Base-by-base conservation (phyloP, 1,140 invertebrate species). In the Apis cerana region DNA sequence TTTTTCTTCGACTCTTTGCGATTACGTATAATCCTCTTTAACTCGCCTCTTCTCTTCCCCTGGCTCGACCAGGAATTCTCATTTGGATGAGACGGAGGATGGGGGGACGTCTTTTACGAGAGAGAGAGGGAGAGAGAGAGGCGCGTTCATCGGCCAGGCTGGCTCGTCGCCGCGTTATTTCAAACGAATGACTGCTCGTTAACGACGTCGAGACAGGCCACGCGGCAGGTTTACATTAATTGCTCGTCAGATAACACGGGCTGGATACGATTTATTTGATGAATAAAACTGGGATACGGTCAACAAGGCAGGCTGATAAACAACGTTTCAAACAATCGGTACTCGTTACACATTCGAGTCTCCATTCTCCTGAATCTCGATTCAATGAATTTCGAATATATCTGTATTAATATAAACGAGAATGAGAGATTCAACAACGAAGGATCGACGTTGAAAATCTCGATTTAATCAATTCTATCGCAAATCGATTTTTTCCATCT, bases 261-360 rank as follows among this genome's bases (percentile, higher is more conserved):
- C 85, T 70, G 59, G 82, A 48, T 52, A 43, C 43, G 71, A 84
- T 87, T 76, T 84, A 84, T 72, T 59, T 48, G 52, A 75, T 61
- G 67, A 61, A 76, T 75, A 83, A 86, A 86, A 75, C 70, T 71
- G 71, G 59, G 23, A 83, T 83, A 86, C 85, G 71, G 48, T 65
- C 76, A 54, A 75, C 84, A 61, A 78, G 85, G 64, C 77, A 21
- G 58, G 9, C 75, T 43, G 75, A 87, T 86, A 75, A 86, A 86
- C 75, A 87, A 83, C 85, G 81, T 83, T 86, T 83, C 83, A 87
- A 87, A 87, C 85, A 87, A 86, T 87, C 71, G 33, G 67, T 52
- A 65, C 70, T 83, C 76, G 80, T 86, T 87, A 68, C 75, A 52
- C 27, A 48, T n/a, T 17, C 23, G 52, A 68, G 64, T 65, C 71